Evolutionary conservation across 2,888 invertebrate genomes (phyloP).

Genomic region (Himalopsyche kuldschensis): DNA sequence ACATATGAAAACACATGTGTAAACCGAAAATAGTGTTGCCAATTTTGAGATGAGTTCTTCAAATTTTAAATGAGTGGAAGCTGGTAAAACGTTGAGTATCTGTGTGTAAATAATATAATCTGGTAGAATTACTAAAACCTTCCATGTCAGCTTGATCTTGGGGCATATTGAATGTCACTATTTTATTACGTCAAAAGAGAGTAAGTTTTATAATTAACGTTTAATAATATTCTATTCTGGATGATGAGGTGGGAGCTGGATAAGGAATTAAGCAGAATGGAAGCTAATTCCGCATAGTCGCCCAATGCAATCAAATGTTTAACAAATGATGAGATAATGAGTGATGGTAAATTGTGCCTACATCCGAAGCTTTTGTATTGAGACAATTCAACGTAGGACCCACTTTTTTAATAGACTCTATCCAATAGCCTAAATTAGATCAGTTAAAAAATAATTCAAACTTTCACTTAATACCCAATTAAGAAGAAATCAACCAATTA

Average conservation of each 20-base stretch:
- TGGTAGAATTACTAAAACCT: too few species aligned
- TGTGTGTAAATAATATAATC: too few species aligned
- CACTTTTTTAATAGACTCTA: background rate
- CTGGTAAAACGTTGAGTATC: too few species aligned
- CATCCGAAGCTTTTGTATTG: background rate
- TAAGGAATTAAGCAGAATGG: background rate
- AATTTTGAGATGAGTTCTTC: too few species aligned
- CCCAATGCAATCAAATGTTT: conserved; percentile 21
- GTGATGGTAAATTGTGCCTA: conserved; percentile 19
- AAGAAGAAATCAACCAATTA: background rate
- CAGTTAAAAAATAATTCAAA: background rate
- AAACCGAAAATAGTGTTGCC: too few species aligned
- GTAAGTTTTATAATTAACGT: too few species aligned
- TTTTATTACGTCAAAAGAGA: too few species aligned
- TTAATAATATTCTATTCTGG: background rate
- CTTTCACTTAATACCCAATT: background rate
- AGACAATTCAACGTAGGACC: background rate
- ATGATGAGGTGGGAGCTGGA: background rate
- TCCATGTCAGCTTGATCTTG: too few species aligned
- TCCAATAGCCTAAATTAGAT: background rate
- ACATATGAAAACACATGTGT: too few species aligned
- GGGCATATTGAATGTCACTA: too few species aligned
- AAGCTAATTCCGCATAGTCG: background rate
- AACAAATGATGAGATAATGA: conserved; percentile 31
- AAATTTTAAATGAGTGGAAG: too few species aligned